Percentiles rank a stretch among this genome's conserved stretches.
Evolutionary conservation across 2,888 invertebrate species (phyloP).

Genomic region (Trichopria drosophilae): DNA sequence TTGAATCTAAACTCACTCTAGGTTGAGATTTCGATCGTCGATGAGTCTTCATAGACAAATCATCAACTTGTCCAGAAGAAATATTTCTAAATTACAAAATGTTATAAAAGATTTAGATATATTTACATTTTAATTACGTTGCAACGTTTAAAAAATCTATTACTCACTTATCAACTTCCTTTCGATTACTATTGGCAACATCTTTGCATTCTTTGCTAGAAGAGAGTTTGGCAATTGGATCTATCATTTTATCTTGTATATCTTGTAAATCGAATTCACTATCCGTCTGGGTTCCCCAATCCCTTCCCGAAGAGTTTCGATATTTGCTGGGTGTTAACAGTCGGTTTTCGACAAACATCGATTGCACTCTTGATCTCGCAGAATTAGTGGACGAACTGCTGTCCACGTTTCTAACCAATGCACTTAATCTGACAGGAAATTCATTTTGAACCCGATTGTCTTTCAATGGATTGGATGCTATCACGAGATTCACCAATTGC

Average conservation of each 20-base stretch:
- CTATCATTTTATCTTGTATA: too few species aligned
- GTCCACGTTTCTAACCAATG: conserved; percentile 33
- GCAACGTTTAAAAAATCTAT: too few species aligned
- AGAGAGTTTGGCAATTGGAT: too few species aligned
- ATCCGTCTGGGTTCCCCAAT: conserved; percentile 74
- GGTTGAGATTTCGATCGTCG: conserved; percentile 46
- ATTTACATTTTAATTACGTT: too few species aligned
- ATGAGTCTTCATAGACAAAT: conserved; percentile 38
- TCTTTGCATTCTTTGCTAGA: conserved; percentile 74
- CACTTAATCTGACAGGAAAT: conserved; percentile 36
- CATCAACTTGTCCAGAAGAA: conserved; percentile 32
- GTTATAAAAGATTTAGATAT: conserved; percentile 33
- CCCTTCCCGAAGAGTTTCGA: conserved; percentile 62
- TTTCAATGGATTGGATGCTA: conserved; percentile 46
- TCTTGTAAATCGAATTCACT: conserved; percentile 63
- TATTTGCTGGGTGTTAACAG: conserved; percentile 66
- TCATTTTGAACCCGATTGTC: conserved; percentile 30
- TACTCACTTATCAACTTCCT: conserved; percentile 52
- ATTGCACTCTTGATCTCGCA: too few species aligned
- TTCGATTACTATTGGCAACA: conserved; percentile 65
- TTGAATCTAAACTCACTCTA: conserved; percentile 45
- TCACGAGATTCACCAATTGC: conserved; percentile 49
- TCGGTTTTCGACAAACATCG: conserved; percentile 58
- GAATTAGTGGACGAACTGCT: too few species aligned
- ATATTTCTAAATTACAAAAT: conserved; percentile 16